These are phyloP conservation scores for Formicarius rufipectus DNA, from an alignment of 2,113 vertebrate species.

Conservation along the genomic window DNA sequence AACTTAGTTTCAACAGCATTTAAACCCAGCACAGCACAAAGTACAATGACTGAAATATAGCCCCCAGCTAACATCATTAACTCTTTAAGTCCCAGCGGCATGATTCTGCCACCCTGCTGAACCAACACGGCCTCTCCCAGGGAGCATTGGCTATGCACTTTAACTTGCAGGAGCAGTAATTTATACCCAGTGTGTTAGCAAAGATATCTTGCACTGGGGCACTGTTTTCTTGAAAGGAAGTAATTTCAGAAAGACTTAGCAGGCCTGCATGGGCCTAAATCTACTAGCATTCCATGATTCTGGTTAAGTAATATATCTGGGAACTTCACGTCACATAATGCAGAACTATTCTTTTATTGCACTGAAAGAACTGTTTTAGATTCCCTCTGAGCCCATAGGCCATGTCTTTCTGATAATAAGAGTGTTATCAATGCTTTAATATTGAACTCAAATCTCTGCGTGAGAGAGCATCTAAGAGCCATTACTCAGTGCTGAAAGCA, in stretches of 20 bases:
- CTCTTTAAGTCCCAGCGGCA: constrained; percentile 46
- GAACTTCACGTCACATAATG: constrained; percentile 45
- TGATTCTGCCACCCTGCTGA: constrained; percentile 42
- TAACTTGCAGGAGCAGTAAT: constrained; percentile 33
- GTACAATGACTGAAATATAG: constrained; percentile 31
- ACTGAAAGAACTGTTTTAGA: constrained; percentile 64
- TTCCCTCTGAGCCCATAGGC: constrained; percentile 69
- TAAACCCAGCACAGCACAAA: constrained; percentile 60
- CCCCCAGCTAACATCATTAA: constrained; percentile 51
- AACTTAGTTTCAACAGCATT: constrained; percentile 66
- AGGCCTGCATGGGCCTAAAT: constrained; percentile 35
- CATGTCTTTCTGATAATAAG: constrained; percentile 75
- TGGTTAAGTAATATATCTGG: constrained; percentile 63
- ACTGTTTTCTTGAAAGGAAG: constrained; percentile 60
- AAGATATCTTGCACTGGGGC: constrained; percentile 60
- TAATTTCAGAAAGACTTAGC: constrained; percentile 59
- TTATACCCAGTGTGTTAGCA: constrained; percentile 43
- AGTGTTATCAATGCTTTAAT: constrained; percentile 70
- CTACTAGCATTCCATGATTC: constrained; percentile 29
- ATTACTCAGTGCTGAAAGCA: constrained; percentile 66
- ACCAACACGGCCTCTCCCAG: constrained; percentile 9
- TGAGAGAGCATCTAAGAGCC: constrained; percentile 66
- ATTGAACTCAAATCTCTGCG: constrained; percentile 59
- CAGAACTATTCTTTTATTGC: constrained; percentile 48
- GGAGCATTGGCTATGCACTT: constrained; percentile 24